Evolutionary conservation across 2,113 vertebrate species (phyloP).

Genomic region (Clarias gariepinus): DNA sequence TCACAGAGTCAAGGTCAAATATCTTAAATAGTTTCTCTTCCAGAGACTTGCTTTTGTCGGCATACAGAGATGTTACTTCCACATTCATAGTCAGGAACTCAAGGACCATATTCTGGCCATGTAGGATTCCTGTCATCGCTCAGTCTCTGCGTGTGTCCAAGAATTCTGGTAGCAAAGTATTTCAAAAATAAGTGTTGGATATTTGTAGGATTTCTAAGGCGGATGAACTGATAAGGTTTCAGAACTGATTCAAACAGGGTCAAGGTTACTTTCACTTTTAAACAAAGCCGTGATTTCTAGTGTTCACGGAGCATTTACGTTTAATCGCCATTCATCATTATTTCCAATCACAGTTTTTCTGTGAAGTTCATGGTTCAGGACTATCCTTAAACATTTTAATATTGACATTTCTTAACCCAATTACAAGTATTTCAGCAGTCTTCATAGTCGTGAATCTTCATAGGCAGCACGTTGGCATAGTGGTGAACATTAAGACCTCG

Average conservation of each 20-base stretch:
- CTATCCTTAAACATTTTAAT: too few species aligned
- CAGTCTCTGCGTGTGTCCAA: background rate
- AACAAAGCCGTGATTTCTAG: too few species aligned
- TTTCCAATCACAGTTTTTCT: too few species aligned
- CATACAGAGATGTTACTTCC: background rate
- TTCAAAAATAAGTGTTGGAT: background rate
- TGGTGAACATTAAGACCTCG: too few species aligned
- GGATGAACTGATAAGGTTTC: background rate
- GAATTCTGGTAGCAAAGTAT: background rate
- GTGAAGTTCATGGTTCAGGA: too few species aligned
- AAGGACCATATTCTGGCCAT: background rate
- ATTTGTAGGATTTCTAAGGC: background rate
- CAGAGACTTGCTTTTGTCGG: background rate
- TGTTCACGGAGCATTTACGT: too few species aligned
- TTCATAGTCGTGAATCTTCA: too few species aligned
- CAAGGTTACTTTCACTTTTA: background rate
- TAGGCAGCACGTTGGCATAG: too few species aligned
- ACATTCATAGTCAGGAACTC: background rate
- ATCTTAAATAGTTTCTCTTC: background rate
- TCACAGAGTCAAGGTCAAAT: background rate
- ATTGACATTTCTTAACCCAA: too few species aligned
- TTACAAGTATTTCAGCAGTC: too few species aligned
- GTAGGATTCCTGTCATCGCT: background rate
- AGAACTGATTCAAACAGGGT: background rate
- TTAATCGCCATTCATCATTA: too few species aligned